Percentiles rank a stretch among this genome's conserved stretches.
These are phyloP conservation scores for Ammodytes marinus DNA, from an alignment of 2,113 vertebrate species.

Conservation along the genomic window DNA sequence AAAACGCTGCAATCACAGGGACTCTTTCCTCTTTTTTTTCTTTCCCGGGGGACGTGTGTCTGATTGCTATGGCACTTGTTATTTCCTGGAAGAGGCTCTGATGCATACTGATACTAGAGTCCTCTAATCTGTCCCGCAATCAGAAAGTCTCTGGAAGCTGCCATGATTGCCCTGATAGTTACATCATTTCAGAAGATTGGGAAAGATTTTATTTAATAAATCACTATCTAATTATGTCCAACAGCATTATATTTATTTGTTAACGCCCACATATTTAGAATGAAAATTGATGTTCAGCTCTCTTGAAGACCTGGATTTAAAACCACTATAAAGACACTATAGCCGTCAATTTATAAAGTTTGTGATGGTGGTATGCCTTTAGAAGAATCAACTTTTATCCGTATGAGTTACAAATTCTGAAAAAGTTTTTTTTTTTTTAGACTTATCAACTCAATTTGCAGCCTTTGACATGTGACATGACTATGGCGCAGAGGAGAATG, in stretches of 20 bases:
- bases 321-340: background rate
- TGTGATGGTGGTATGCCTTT: conserved; percentile 27
- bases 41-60: conserved; percentile 48
- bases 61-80: conserved; percentile 77
- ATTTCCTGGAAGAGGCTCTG: conserved; percentile 59
- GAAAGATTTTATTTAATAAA: conserved; percentile 6
- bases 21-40: conserved; percentile 17
- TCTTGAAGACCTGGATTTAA: background rate
- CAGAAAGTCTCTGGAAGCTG: conserved; percentile 53
- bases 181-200: conserved; percentile 39
- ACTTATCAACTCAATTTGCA: background rate
- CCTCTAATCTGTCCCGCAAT: conserved; percentile 68
- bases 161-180: conserved; percentile 66
- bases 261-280: conserved; percentile 12
- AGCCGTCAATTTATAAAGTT: background rate
- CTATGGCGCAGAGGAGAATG: conserved; percentile 46
- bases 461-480: conserved; percentile 18
- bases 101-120: conserved; percentile 66
- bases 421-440: background rate
- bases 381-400: conserved; percentile 16
- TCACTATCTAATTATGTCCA: background rate
- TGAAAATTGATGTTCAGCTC: background rate
- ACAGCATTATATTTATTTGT: background rate
- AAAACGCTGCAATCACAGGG: conserved; percentile 69
- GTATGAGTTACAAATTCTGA: background rate